Base-by-base conservation (phyloP, 2,113 vertebrate genomes). In the Eptesicus fuscus region DNA sequence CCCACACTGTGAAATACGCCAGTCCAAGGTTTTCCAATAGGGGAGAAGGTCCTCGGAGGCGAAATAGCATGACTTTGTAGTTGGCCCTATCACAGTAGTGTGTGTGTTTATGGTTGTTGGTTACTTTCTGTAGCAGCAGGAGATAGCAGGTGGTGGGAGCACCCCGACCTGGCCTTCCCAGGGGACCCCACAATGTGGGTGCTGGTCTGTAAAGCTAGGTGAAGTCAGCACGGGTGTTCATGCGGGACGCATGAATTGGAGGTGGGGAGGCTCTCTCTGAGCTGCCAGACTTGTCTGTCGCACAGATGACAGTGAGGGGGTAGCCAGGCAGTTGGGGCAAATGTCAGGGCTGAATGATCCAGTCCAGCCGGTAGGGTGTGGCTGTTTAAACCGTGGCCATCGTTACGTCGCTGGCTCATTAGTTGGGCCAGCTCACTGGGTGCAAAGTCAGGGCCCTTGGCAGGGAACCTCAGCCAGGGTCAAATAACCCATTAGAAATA, bases 331-430 rank as follows among this genome's bases (percentile, higher is more conserved):
- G 17, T 8, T 25, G 47, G 13, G 56, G 30, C 61, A 73, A 42
- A 25, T 76, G 53, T 65, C 59, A 4, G 23, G 30, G 79, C 10
- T 47, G 5, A 22, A 25, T n/a, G 35, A 25, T 11, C 4, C 28
- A 7, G 56, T 23, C 47, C 3, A 28, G 51, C 17, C 18, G 6
- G 12, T 4, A 16, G n/a, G 30, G 16, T 70, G 1, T 20, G 44
- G 63, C 83, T 13, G 12, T 42, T 61, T 42, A 63, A 30, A 35
- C 11, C n/a, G 23, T 32, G 51, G 53, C 25, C 11, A 1, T 42
- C 22, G 1, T 1, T 40, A 16, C 10, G 0, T 37, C 23, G 0
- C n/a, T 9, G 20, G 59, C 28, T 23, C 22, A 14, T 14, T 18
- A 6, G 1, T 28, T 20, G 16, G 59, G 10, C 47, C 35, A 7